phyloP scores from a whole-genome alignment of 2,113 vertebrate species.

The Halichoerus grypus region DNA sequence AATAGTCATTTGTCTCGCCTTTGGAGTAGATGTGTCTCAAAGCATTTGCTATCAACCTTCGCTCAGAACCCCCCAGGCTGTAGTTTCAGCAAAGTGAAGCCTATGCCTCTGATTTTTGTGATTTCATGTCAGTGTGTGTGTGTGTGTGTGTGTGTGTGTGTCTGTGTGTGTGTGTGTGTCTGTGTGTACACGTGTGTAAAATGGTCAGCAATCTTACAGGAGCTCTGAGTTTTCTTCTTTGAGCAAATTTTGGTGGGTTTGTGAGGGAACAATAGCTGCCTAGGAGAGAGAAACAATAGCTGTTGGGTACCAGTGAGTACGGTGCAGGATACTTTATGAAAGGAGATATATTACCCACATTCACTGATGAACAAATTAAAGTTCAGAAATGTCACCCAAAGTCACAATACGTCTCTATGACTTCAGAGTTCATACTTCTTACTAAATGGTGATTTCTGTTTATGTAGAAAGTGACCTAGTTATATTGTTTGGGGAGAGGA shows the following conservation, averaged over 20 bases:
- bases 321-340: neutral
- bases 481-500: neutral
- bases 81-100: neutral
- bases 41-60: neutral
- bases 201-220: neutral
- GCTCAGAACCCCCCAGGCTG: neutral
- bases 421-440: neutral
- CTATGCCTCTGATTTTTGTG: neutral
- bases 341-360: neutral
- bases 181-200: neutral
- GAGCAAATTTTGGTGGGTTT: neutral
- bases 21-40: neutral
- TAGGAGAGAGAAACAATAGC: neutral
- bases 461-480: neutral
- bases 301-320: neutral
- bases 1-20: neutral
- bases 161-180: neutral
- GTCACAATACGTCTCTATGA: neutral
- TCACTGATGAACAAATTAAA: neutral
- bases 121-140: neutral
- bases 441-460: neutral
- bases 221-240: neutral
- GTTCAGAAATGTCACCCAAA: constrained; percentile 31
- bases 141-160: neutral
- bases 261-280: neutral